Percentiles rank a stretch among this genome's conserved stretches.
These are phyloP conservation scores for Rousettus madagascariensis DNA, from an alignment of 2,797 vertebrate species.

Conservation along the genomic window DNA sequence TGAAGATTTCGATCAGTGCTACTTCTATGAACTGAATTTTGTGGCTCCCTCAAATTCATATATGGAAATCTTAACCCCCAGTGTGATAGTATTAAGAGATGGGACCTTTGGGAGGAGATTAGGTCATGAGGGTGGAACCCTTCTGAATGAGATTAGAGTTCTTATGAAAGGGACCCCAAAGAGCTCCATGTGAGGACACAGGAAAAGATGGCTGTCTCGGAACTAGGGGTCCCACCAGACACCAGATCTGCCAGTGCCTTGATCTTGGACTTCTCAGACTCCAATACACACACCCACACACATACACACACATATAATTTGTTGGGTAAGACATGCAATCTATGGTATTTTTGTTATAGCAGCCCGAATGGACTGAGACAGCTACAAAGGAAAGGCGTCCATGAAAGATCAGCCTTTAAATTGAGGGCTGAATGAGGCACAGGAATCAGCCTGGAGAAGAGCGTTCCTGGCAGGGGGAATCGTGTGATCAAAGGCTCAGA, in stretches of 20 bases:
- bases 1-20: neutral
- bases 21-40: neutral
- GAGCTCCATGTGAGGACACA: neutral
- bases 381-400: neutral
- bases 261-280: neutral
- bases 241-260: neutral
- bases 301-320: too few relatives aligned
- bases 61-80: neutral
- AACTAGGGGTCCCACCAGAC: neutral
- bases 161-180: neutral
- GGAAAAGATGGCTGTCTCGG: neutral
- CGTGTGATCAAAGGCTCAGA: neutral
- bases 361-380: neutral
- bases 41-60: neutral
- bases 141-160: neutral
- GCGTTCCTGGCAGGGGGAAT: neutral
- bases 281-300: neutral
- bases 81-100: neutral
- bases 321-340: neutral
- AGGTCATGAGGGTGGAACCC: neutral
- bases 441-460: neutral
- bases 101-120: neutral
- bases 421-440: neutral
- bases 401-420: neutral
- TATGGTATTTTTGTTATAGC: neutral